Evolutionary conservation across 2,797 vertebrate species (phyloP).

Genomic region (Spondyliosoma cantharus): DNA sequence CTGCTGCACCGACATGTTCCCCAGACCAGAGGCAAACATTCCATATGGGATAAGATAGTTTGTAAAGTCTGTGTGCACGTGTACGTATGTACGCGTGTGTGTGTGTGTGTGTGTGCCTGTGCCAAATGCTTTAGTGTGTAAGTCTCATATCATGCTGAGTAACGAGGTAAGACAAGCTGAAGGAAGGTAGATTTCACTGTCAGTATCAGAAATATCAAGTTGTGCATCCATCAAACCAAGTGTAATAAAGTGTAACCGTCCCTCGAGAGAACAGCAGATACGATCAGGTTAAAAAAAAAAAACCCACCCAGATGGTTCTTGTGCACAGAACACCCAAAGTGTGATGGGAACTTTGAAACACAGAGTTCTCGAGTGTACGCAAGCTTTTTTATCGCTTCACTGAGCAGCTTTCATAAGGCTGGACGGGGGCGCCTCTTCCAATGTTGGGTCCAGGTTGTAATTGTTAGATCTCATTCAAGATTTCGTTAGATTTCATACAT

Average conservation of each 20-base stretch:
- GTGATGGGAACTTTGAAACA: background rate
- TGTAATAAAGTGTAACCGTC: slow-evolving; percentile 9
- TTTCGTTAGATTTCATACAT: too few relatives aligned
- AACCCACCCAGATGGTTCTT: background rate
- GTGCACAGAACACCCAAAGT: background rate
- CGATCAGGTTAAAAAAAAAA: background rate
- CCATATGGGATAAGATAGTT: slow-evolving; percentile 53
- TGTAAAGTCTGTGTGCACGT: slow-evolving; percentile 22
- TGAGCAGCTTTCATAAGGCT: too few relatives aligned
- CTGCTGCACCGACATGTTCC: slow-evolving; percentile 73
- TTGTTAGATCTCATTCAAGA: too few relatives aligned
- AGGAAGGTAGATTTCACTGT: background rate
- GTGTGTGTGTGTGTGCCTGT: background rate
- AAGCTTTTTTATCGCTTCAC: too few relatives aligned
- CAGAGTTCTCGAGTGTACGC: too few relatives aligned
- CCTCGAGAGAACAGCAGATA: background rate
- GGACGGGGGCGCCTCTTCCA: too few relatives aligned
- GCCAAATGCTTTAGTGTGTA: background rate
- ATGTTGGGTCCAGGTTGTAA: too few relatives aligned
- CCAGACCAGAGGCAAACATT: slow-evolving; percentile 71
- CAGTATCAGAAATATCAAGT: background rate
- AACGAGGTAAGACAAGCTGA: slow-evolving; percentile 12
- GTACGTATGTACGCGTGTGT: background rate
- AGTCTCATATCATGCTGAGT: background rate
- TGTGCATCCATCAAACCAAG: slow-evolving; percentile 8